Base-by-base conservation (phyloP, 2,113 vertebrate species). In the Chaenogobius annularis region DNA sequence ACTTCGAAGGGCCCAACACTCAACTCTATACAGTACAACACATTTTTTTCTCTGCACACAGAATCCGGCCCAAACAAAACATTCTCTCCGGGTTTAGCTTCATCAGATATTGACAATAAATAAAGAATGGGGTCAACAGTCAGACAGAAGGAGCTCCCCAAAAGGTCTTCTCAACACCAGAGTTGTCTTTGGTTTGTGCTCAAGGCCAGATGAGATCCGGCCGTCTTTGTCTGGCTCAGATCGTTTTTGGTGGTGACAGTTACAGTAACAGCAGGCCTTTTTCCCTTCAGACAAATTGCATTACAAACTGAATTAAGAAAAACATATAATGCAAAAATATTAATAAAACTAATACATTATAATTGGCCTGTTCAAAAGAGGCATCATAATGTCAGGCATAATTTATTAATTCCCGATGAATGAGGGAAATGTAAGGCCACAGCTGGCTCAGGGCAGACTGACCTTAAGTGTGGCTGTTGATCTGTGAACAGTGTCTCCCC, bases 11-110 rank as follows among this genome's bases (percentile, higher is more conserved):
- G 19, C 50, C 88, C 85, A 85, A 88, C 84, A 79, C 84, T 77
- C 87, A 69, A 83, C 71, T 74, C 72, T 64, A 48, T 48, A 78
- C 77, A 47, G 88, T 14, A 79, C 62, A 65, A 62, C 75, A 77
- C n/a, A n/a, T n/a, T 83, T 84, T 84, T 88, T 83, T 80, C 78
- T 73, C 86, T 83, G 79, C 78, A 66, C 77, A 77, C 84, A 82
- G 68, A 68, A 74, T 78, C 52, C 84, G 85, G 55, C 81, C 76
- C 63, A 72, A 82, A 79, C 61, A 19, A 75, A 76, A 61, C 70
- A 69, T 72, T 46, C 55, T 50, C 55, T 81, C 65, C 6, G 2
- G 40, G 55, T 80, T 69, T 56, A 12, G 68, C 62, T 63, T 68
- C 67, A 82, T 83, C 77, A 82, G 82, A 85, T 70, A 11, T 43